Percentiles rank a stretch among this genome's conserved stretches.
Conservation (phyloP, 2,888 invertebrate genomes). For the Pyrrhia umbra region DNA sequence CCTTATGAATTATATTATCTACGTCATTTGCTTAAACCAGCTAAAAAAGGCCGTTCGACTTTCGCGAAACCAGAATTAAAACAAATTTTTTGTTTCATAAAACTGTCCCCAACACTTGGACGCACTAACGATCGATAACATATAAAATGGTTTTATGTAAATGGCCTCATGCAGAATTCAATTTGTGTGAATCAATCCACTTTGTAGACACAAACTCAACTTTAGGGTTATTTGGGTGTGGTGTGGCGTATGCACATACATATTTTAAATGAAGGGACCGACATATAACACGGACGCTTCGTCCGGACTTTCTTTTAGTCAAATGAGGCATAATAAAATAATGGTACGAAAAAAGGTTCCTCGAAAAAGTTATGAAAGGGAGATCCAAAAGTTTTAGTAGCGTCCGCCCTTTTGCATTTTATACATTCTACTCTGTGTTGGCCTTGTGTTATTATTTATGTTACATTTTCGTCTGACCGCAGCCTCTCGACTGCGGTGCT, state of each 20-base stretch:
- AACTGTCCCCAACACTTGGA: conserved; percentile 36
- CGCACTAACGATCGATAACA: conserved; percentile 55
- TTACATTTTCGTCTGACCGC: conserved; percentile 85
- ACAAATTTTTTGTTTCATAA: conserved; percentile 11
- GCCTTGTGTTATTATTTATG: conserved; percentile 86
- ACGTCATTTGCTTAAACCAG: conserved; percentile 23
- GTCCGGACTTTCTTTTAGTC: conserved; percentile 87
- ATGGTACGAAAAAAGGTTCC: conserved; percentile 85
- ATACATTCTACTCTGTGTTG: conserved; percentile 79
- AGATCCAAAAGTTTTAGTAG: conserved; percentile 83
- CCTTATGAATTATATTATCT: conserved; percentile 48
- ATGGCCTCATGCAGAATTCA: conserved; percentile 62
- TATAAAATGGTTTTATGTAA: conserved; percentile 64
- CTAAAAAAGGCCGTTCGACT: conserved; percentile 3
- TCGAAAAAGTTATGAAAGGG: conserved; percentile 87
- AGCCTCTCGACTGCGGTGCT: conserved; percentile 77
- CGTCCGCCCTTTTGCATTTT: conserved; percentile 82
- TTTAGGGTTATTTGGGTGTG: conserved; percentile 74
- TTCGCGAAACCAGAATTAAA: conserved; percentile 21
- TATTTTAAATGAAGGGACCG: conserved; percentile 85
- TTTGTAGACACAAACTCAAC: conserved; percentile 69
- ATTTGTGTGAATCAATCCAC: conserved; percentile 67
- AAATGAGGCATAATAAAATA: conserved; percentile 88
- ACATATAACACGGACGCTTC: conserved; percentile 80
- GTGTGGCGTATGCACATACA: conserved; percentile 79